Evolutionary conservation across 2,888 invertebrate genomes (phyloP).

Genomic region (Adelognathus sp.): DNA sequence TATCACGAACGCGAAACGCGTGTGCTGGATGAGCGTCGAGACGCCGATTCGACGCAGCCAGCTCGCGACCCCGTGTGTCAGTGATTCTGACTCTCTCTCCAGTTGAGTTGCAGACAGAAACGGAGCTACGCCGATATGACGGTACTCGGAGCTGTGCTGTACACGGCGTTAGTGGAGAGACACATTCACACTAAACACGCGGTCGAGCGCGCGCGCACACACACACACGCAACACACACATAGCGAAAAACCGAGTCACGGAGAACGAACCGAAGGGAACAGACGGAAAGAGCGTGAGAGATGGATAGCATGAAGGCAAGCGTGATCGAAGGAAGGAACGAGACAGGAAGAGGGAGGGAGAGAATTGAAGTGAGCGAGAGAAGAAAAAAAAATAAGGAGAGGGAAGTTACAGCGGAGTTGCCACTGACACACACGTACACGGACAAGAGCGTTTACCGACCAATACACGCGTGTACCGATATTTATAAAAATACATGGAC

Average conservation of each 20-base stretch:
- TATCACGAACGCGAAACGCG: conserved; percentile 38
- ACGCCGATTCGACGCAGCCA: conserved; percentile 65
- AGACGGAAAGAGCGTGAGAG: conserved; percentile 58
- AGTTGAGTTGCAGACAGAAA: conserved; percentile 77
- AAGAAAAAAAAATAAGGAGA: conserved; percentile 46
- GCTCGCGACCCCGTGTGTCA: conserved; percentile 73
- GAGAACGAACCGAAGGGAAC: conserved; percentile 60
- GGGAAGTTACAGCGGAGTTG: conserved; percentile 50
- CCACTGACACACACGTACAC: conserved; percentile 40
- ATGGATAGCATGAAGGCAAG: conserved; percentile 65
- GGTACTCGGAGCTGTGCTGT: conserved; percentile 63
- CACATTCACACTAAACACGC: conserved; percentile 39
- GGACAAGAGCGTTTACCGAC: conserved; percentile 13
- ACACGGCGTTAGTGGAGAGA: conserved; percentile 46
- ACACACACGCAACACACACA: conserved; percentile 29
- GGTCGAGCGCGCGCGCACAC: conserved; percentile 38
- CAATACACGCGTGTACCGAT: conserved; percentile 45
- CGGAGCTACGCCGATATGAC: conserved; percentile 79
- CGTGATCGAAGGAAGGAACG: conserved; percentile 61
- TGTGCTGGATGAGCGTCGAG: conserved; percentile 60
- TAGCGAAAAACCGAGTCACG: conserved; percentile 48
- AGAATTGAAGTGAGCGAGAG: conserved; percentile 46
- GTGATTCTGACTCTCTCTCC: conserved; percentile 74
- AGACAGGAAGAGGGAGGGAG: conserved; percentile 58
- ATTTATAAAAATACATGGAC: conserved; percentile 46